A percentile compares a stretch with the other conserved stretches of the same genome.
Conservation (phyloP, 2,797 vertebrate genomes). For the Lerista edwardsae region DNA sequence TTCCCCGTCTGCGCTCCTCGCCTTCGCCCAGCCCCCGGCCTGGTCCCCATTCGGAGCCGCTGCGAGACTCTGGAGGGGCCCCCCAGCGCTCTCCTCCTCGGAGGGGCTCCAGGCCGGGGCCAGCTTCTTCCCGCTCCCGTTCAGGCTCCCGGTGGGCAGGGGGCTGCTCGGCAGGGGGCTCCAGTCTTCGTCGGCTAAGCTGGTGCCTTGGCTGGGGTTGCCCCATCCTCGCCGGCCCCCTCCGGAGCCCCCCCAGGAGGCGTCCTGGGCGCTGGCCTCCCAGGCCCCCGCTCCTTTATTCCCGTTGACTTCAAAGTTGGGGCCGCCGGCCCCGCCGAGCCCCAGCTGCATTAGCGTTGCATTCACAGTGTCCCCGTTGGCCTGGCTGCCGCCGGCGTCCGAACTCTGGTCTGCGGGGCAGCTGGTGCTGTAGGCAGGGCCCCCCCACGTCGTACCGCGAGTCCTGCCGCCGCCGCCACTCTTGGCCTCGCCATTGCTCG, state of each 20-base stretch:
- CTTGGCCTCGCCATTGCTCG: constrained; percentile 87
- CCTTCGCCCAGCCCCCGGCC: constrained; percentile 84
- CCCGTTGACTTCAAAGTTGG: constrained; percentile 90
- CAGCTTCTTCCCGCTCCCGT: constrained; percentile 84
- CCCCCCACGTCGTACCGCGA: constrained; percentile 93
- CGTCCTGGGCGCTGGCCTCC: constrained; percentile 84
- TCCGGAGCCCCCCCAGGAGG: constrained; percentile 78
- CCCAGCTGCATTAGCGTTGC: constrained; percentile 92
- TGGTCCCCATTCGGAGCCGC: constrained; percentile 83
- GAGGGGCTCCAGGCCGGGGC: constrained; percentile 92
- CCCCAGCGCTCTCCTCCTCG: constrained; percentile 87
- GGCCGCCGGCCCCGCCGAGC: constrained; percentile 81
- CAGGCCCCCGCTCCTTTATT: constrained; percentile 85
- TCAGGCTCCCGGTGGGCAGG: constrained; percentile 82
- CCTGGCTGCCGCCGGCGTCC: constrained; percentile 83
- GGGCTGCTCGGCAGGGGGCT: constrained; percentile 83
- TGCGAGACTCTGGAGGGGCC: constrained; percentile 77
- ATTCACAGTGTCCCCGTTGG: constrained; percentile 98
- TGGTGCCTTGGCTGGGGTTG: constrained; percentile 81
- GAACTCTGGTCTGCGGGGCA: constrained; percentile 92
- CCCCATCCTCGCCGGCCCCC: constrained; percentile 90
- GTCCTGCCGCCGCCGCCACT: constrained; percentile 77
- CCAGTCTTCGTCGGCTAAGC: constrained; percentile 88
- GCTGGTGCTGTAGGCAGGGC: constrained; percentile 83
- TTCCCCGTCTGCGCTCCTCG: constrained; percentile 84